Base-by-base conservation (phyloP, 2,113 vertebrate species). In the Micronisus gabar region DNA sequence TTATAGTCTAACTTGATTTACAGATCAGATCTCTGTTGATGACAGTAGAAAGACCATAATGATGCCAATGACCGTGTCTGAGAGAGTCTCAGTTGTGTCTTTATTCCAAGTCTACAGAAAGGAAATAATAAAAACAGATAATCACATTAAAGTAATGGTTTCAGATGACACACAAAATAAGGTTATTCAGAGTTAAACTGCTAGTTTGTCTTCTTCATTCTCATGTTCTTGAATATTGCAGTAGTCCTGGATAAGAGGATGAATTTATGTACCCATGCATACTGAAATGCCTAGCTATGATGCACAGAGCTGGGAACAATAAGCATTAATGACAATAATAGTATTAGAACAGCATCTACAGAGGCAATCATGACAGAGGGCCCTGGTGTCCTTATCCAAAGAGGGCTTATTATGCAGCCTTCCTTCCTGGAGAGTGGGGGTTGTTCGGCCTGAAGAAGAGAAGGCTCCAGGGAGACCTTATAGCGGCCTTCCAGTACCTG, bases 81-180 rank as follows among this genome's bases (percentile, higher is more conserved):
- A 96, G 62, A 82, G 79, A 95, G 81, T 97, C 93, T 95, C 94
- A 48, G 76, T 96, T 94, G 93, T 95, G 58, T 95, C 93, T 97
- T 97, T 96, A 95, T 95, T 97, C 78, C 70, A 79, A 95, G 74
- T 87, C 89, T 78, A 73, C 86, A 73, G 86, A 95, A 87, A 97
- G 94, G 91, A 96, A 97, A 96, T 91, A 93, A 96, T 97, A 96
- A 97, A 96, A 97, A 59, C 73, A 89, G 94, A 95, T 95, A 97
- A 96, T 97, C 91, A 38, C 70, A 91, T 96, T 97, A 93, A 95
- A 96, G 66, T 94, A 89, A 95, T 82, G 89, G 87, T 93, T 96
- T 97, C 74, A 76, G 87, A 95, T 96, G 91, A 88, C 89, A 95
- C 70, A 94, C 66, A 75, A 89, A 96, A 95, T 95, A 96, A 93